Evolutionary conservation across 2,888 invertebrate genomes (phyloP).

Genomic region (Pherbina coryleti): DNA sequence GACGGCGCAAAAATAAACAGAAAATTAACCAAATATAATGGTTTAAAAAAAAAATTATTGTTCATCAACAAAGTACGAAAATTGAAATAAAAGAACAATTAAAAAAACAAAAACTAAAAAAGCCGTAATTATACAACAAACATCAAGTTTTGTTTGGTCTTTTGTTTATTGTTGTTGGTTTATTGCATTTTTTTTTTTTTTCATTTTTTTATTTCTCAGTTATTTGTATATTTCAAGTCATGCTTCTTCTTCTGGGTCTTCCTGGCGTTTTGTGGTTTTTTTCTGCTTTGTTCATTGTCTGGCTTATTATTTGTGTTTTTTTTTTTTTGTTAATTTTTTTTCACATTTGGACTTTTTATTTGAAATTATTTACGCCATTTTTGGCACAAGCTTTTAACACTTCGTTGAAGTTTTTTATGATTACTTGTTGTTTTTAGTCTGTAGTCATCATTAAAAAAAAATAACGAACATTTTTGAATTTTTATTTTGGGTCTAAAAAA

Average conservation of each 20-base stretch:
- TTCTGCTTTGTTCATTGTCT: background rate
- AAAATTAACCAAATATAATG: slow-evolving; percentile 14
- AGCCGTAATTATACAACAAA: background rate
- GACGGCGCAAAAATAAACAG: background rate
- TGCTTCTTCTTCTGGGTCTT: background rate
- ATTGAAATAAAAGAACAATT: slow-evolving; percentile 2
- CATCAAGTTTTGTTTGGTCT: background rate
- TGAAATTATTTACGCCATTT: too few species aligned
- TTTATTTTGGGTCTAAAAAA: too few species aligned
- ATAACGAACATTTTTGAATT: too few species aligned
- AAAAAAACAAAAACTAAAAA: background rate
- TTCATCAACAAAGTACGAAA: slow-evolving; percentile 3
- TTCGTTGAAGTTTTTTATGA: too few species aligned
- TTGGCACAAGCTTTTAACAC: too few species aligned
- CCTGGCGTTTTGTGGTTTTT: background rate
- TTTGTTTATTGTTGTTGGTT: background rate
- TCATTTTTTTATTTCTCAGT: too few species aligned
- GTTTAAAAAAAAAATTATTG: slow-evolving; percentile 6
- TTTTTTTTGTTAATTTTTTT: too few species aligned
- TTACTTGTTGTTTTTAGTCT: too few species aligned
- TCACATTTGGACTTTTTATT: too few species aligned
- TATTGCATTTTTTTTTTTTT: background rate
- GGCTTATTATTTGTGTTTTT: background rate
- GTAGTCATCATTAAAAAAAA: too few species aligned
- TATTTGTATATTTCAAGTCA: background rate